Conservation (phyloP, 37 sponge, comb jelly and placozoan genomes). For the Axinella damicornis region DNA sequence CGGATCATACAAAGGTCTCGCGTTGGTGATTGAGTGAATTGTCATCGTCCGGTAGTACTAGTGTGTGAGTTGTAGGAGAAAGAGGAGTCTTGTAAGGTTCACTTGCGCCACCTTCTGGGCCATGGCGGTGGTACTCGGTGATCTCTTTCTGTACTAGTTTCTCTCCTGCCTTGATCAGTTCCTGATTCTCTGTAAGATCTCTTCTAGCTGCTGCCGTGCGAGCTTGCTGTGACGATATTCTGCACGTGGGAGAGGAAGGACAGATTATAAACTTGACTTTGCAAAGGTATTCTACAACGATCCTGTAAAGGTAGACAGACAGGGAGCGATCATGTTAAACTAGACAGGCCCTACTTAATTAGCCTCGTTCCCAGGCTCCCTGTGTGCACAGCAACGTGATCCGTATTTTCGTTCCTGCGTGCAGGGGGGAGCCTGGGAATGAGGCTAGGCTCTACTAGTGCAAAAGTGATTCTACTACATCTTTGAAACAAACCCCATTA, state of each 20-base stretch:
- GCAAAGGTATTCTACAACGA: no score
- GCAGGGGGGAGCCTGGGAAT: no score
- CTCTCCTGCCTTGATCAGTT: conserved; percentile 37
- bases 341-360: no score
- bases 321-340: no score
- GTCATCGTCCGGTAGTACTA: conserved; percentile 19
- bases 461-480: no score
- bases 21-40: not conserved
- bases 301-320: no score
- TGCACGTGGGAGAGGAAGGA: not conserved
- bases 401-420: no score
- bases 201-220: conserved; percentile 11
- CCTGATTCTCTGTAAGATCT: not conserved
- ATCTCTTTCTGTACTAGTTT: conserved; percentile 45
- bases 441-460: no score
- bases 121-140: not conserved
- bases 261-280: not conserved
- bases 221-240: not conserved
- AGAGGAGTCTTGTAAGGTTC: conserved; percentile 14
- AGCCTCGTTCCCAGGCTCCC: no score
- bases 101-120: not conserved
- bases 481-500: no score
- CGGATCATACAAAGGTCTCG: conserved; percentile 40
- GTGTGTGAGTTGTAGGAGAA: conserved; percentile 43
- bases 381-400: no score